A percentile compares a stretch with the other conserved stretches of the same genome.
Conservation (phyloP, 1,140 invertebrate species). For the Drosophila grimshawi region DNA sequence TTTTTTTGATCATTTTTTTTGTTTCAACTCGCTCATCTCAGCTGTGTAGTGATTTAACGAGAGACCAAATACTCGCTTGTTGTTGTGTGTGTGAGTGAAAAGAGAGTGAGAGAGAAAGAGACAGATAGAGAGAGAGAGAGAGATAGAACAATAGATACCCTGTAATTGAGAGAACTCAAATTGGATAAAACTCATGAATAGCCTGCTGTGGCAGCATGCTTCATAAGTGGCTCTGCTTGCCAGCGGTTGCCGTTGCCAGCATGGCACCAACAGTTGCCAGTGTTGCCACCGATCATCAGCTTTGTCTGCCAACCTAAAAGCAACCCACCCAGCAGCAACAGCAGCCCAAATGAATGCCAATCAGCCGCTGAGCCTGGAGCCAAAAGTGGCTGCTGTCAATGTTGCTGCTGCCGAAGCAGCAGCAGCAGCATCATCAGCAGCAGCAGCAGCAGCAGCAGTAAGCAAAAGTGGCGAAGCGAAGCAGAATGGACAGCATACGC, state of each 20-base stretch:
- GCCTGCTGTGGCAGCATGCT: slow-evolving; percentile 26
- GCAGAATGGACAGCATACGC: slow-evolving; percentile 40
- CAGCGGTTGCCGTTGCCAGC: slow-evolving; percentile 36
- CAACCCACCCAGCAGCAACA: slow-evolving; percentile 35
- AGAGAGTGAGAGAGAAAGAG: neutral
- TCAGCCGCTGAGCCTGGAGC: slow-evolving; percentile 41
- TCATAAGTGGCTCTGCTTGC: slow-evolving; percentile 25
- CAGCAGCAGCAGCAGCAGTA: slow-evolving; percentile 18
- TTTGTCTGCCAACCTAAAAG: slow-evolving; percentile 56
- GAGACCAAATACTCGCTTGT: slow-evolving; percentile 14
- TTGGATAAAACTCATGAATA: slow-evolving; percentile 11
- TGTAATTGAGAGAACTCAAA: neutral
- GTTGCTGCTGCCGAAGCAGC: slow-evolving; percentile 30
- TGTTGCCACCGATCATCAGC: slow-evolving; percentile 21
- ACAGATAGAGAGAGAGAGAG: neutral
- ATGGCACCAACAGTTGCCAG: slow-evolving; percentile 49
- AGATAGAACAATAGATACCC: neutral
- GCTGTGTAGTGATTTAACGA: slow-evolving; percentile 13
- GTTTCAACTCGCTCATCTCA: slow-evolving; percentile 14
- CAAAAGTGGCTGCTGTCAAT: slow-evolving; percentile 34
- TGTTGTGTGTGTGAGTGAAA: slow-evolving; percentile 20
- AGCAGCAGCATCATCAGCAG: slow-evolving; percentile 8
- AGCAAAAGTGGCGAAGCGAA: slow-evolving; percentile 27
- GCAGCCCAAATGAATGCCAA: slow-evolving; percentile 47
- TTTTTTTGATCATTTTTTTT: slow-evolving; percentile 21